Percentiles rank a stretch among this genome's conserved stretches.
phyloP scores from a whole-genome alignment of 64 coral and sea anemone species.

The Montipora foliosa region DNA sequence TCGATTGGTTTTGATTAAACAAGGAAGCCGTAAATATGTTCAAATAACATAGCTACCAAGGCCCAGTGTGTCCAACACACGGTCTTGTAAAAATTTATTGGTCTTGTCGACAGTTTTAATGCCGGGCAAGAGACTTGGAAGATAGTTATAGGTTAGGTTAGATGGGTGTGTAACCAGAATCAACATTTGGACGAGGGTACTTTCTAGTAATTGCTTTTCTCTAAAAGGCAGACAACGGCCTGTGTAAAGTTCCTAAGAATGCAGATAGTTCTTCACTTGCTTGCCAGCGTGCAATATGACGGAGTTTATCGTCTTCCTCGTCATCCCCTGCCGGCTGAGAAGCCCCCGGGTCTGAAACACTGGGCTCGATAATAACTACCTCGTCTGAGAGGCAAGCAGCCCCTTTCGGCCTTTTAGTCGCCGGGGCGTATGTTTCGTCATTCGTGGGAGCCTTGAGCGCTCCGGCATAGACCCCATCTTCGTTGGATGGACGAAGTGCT shows the following conservation, averaged over 20 bases:
- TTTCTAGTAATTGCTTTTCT: neutral
- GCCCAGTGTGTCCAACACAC: constrained; percentile 29
- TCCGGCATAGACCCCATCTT: neutral
- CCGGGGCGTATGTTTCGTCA: too few species aligned
- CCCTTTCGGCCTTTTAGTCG: too few species aligned
- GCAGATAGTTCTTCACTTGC: constrained; percentile 10
- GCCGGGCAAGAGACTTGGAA: constrained; percentile 12
- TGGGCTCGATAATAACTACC: too few species aligned
- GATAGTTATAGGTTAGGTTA: neutral
- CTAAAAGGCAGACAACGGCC: constrained; percentile 20
- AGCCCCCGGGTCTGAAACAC: too few species aligned
- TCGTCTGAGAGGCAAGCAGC: too few species aligned
- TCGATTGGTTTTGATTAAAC: neutral
- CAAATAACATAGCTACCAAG: constrained; percentile 23
- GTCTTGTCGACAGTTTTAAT: constrained; percentile 42
- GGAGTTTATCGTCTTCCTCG: too few species aligned
- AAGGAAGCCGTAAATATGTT: constrained; percentile 9
- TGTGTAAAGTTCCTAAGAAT: neutral
- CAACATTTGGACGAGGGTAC: constrained; percentile 36
- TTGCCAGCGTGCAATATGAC: constrained; percentile 1
- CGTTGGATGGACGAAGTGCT: neutral
- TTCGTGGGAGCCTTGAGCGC: neutral
- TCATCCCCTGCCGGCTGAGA: too few species aligned
- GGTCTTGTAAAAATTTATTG: constrained; percentile 49
- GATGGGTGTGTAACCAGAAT: neutral